Conservation (phyloP, 2,797 vertebrate genomes). For the Sciurus carolinensis region DNA sequence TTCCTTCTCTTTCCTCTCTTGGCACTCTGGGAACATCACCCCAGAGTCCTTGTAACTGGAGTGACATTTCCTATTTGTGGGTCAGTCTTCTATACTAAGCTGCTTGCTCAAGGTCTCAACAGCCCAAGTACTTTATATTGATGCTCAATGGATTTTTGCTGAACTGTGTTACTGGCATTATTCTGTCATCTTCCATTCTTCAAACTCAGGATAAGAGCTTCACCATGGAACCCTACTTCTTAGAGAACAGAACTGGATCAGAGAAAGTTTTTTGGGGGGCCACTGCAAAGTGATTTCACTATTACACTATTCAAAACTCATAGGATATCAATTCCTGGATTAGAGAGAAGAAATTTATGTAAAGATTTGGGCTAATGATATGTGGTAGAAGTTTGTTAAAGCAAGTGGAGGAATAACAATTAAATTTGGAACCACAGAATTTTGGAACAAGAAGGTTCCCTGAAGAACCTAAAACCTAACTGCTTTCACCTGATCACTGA, state of each 20-base stretch:
- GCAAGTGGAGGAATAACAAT: neutral
- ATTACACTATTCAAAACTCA: constrained; percentile 6
- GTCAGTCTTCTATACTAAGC: neutral
- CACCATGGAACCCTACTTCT: neutral
- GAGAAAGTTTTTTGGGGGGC: constrained; percentile 19
- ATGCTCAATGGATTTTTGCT: neutral
- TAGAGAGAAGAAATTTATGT: neutral
- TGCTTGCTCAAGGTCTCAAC: neutral
- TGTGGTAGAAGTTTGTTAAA: neutral
- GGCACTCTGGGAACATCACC: neutral
- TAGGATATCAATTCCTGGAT: constrained; percentile 20
- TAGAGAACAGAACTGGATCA: neutral
- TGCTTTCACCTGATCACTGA: neutral
- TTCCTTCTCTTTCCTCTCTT: neutral
- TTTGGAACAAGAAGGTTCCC: neutral
- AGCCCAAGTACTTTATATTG: neutral
- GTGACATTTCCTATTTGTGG: neutral
- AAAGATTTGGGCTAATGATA: neutral
- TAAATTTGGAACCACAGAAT: constrained; percentile 7
- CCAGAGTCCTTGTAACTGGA: neutral
- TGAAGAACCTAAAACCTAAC: neutral
- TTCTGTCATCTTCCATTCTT: neutral
- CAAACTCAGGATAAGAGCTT: constrained; percentile 1
- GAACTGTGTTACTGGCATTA: neutral
- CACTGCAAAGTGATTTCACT: constrained; percentile 21